Percentiles rank a stretch among this genome's conserved stretches.
These are phyloP conservation scores for Ptychoptera albimana DNA, from an alignment of 2,888 invertebrate genomes.

Conservation along the genomic window DNA sequence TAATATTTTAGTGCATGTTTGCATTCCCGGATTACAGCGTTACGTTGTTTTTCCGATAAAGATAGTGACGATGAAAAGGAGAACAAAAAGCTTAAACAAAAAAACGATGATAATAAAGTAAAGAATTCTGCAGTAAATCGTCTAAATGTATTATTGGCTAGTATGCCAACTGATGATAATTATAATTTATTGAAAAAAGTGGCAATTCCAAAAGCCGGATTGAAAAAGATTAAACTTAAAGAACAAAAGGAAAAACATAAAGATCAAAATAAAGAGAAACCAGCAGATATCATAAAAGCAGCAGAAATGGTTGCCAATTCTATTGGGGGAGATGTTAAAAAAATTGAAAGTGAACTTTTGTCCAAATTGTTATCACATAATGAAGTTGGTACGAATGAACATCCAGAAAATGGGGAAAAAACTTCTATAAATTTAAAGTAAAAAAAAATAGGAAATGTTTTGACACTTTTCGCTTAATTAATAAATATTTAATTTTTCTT, in stretches of 20 bases:
- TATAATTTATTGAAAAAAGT: conserved; percentile 11
- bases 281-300: conserved; percentile 31
- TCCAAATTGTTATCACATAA: conserved; percentile 41
- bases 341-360: conserved; percentile 58
- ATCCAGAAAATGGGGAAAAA: not conserved
- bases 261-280: conserved; percentile 11
- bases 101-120: conserved; percentile 1
- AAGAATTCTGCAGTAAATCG: conserved; percentile 17
- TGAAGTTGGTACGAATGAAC: not conserved
- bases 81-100: not conserved
- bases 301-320: conserved; percentile 55
- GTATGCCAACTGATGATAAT: conserved; percentile 23
- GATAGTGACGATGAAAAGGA: not conserved
- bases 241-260: conserved; percentile 11
- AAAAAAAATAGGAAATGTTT: too few species aligned
- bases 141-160: conserved; percentile 23
- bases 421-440: not conserved
- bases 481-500: conserved; percentile 13
- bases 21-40: too few species aligned
- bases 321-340: conserved; percentile 47
- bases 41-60: not conserved
- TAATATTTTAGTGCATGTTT: too few species aligned
- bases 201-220: conserved; percentile 21
- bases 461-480: not conserved
- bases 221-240: conserved; percentile 11